Evolutionary conservation across 2,888 invertebrate genomes (phyloP), one percentile per base, ranked within the genome.

Genomic region (Perizoma affinitatum): DNA sequence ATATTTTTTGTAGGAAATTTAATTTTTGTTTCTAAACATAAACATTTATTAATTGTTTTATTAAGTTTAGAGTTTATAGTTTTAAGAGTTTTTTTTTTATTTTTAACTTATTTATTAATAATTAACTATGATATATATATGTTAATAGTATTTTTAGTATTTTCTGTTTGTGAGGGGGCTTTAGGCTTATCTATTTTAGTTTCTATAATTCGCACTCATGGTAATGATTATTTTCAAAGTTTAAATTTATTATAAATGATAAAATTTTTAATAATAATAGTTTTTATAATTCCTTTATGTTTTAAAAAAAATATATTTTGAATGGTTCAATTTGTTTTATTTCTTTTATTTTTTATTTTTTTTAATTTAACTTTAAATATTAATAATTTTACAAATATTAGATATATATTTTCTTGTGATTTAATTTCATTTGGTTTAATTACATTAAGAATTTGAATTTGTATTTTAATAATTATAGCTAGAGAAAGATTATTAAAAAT

Each of bases 101-200:
- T 94, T 67, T 78, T 93, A 80, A 69, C 90, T 73, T 87, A 82
- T 87, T 88, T 93, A 78, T 85, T 72, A 72, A 79, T 76, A 74
- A 80, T 89, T 82, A 75, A 81, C 70, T 88, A 82, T 88, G 88
- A 93, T 80, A 79, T 84, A 76, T 94, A 90, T 93, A 91, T 94
- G 88, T 87, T 88, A 74, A 91, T 94, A 81, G 80, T 94, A 79
- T 95, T 93, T 93, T 92, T 95, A 81, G 89, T 92, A 58, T 93
- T 95, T 89, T 88, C 91, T 63, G 95, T 95, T 53, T 95, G 95
- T 94, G 95, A 95, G 35, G 94, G 94, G 0, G 93, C 93, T 69
- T 93, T 95, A 85, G 94, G 94, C 0, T 73, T 95, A 74, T 93
- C 94, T 6, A 90, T 95, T 92, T 91, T 95, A 84, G 90, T 95